Base-by-base conservation (phyloP, 2,888 invertebrate genomes). In the Drosophila demipolita region DNA sequence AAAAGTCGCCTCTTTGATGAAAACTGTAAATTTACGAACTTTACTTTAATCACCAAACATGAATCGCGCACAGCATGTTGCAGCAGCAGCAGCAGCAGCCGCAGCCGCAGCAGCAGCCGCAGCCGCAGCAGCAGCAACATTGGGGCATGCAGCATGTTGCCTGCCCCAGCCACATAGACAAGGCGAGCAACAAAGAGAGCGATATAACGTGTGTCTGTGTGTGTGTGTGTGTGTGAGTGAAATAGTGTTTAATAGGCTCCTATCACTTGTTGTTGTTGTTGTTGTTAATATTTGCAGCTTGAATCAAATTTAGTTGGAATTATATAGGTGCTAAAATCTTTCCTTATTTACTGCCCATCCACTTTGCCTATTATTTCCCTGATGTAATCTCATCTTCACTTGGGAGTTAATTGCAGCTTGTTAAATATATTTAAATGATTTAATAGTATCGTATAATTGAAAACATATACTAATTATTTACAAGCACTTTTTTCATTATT, bases 11-110 rank as follows among this genome's bases (percentile, higher is more conserved):
- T 87, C 86, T 91, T 91, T 91, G 91, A 90, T 91, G 91, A 91
- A 91, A 91, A 91, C 91, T 91, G 91, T 91, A 91, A 91, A 91
- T 91, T 91, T 91, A 90, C 91, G 91, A 90, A 91, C 90, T 90
- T 90, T 90, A 91, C 91, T 91, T 91, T 91, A 91, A 91, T 91
- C 91, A 90, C 91, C 91, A 86, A 85, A 90, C 90, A 91, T 91
- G 89, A 90, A 91, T 91, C 90, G 91, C 87, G 90, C 92, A 82
- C 91, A 91, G 91, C 92, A 90, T 88, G 84, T 65, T 73, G 77
- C 78, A 49, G 59, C 90, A 80, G 90, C 91, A 87, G 72, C 69
- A 48, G 54, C 62, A 9, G 45, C 42, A n/a, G n/a, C n/a, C n/a
- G n/a, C n/a, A 57, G 63, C 65, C 5, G 29, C 29, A 45, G 59